Evolutionary conservation across 2,113 vertebrate genomes (phyloP), one percentile per base, ranked within the genome.

Genomic region (Erpornis zantholeuca): DNA sequence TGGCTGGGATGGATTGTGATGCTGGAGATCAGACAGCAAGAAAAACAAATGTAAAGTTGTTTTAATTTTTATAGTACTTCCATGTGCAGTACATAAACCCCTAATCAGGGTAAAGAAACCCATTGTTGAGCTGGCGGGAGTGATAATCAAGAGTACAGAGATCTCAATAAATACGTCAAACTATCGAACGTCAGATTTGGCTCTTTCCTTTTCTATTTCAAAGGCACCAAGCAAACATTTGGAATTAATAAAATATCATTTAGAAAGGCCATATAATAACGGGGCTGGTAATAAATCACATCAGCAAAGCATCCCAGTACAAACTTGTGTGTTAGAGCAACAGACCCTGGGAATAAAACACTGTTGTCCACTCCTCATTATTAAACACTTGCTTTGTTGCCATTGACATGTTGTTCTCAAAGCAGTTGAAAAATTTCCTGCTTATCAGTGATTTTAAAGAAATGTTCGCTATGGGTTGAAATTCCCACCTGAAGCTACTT

Each of bases 181-280:
- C 45, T 35, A 85, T 35, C 8, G 18, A 76, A 91, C 40, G 35
- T 64, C 79, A 92, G 89, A 86, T 47, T 92, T 86, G 86, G 78
- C 94, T 90, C 73, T 87, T 54, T 36, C 31, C 61, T 77, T 60
- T 60, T 54, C 61, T 57, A 18, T 82, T 93, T 70, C 45, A 91
- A 75, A 65, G 36, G 12, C 47, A 75, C 42, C 52, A 94, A 89
- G 75, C 33, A 82, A 80, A 91, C 2, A 8, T 49, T 95, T 54
- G 82, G 45, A 86, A 95, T 83, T 52, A 66, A 92, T 84, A 82
- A 95, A 95, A 44, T 82, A 71, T 53, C 15, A 86, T 88, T 95
- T 88, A 64, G 82, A 89, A 89, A 94, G 73, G 49, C 52, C 40
- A 60, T 56, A 53, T 19, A 86, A 87, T 42, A 87, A 92, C 0